Conservation (phyloP, 2,888 invertebrate genomes). For the Drosophila meridiana region DNA sequence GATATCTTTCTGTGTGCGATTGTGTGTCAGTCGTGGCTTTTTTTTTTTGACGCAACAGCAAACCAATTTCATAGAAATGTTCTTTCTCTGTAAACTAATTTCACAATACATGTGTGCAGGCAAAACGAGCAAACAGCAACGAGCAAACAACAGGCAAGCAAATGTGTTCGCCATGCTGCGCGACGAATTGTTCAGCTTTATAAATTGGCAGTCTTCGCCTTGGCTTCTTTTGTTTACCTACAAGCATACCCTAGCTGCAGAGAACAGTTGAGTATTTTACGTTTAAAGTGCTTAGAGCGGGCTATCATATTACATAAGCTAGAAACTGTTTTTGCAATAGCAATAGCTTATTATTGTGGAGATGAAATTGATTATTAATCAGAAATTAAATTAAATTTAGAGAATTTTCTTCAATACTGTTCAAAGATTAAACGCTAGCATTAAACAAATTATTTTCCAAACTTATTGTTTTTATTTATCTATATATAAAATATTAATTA, state of each 20-base stretch:
- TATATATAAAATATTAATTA: too few relatives aligned
- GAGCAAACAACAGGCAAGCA: constrained; percentile 48
- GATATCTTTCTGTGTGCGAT: background rate
- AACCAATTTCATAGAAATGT: constrained; percentile 73
- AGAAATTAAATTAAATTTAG: too few relatives aligned
- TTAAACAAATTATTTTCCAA: too few relatives aligned
- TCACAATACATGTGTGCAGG: constrained; percentile 40
- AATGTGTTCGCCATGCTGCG: constrained; percentile 42
- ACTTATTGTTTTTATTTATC: too few relatives aligned
- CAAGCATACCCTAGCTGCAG: constrained; percentile 5
- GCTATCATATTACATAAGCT: background rate
- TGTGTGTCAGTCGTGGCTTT: constrained; percentile 15
- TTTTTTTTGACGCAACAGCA: constrained; percentile 32
- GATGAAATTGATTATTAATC: too few relatives aligned
- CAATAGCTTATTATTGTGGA: too few relatives aligned
- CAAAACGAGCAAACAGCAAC: constrained; percentile 41
- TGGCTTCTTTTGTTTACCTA: constrained; percentile 39
- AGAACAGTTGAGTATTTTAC: constrained; percentile 2
- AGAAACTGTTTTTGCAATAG: background rate
- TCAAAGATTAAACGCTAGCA: too few relatives aligned
- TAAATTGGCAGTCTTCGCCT: constrained; percentile 56
- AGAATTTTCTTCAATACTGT: too few relatives aligned
- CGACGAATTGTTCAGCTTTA: constrained; percentile 61
- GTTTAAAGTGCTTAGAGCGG: too few relatives aligned
- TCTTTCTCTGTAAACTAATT: constrained; percentile 58